Evolutionary conservation across 2,797 vertebrate genomes (phyloP).

Genomic region (Lepilemur ruficaudatus): DNA sequence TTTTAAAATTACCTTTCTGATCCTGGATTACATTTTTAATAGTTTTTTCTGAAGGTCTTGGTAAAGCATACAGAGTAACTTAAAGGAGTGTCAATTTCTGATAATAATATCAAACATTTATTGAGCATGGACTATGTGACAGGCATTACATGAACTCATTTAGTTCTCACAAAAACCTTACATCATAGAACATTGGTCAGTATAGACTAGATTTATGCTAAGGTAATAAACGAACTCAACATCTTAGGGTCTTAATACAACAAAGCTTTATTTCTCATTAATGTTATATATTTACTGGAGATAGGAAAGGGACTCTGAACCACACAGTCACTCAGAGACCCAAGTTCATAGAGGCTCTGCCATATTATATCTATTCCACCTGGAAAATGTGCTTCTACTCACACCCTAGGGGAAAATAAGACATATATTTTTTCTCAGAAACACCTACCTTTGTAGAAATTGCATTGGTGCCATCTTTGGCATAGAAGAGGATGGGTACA

Average conservation of each 20-base stretch:
- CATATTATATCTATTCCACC: background rate
- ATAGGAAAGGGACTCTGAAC: background rate
- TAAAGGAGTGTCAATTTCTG: background rate
- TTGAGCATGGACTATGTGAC: background rate
- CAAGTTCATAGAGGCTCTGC: background rate
- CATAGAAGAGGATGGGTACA: background rate
- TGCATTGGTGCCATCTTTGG: background rate
- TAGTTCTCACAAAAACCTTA: background rate
- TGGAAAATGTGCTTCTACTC: background rate
- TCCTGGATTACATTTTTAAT: background rate
- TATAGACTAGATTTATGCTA: background rate
- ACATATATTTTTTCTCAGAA: background rate
- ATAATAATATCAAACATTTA: background rate
- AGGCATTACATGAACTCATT: background rate
- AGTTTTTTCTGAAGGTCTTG: background rate
- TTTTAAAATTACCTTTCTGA: background rate
- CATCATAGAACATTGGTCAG: background rate
- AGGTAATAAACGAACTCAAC: background rate
- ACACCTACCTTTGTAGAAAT: background rate
- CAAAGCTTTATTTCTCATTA: background rate
- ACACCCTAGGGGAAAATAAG: background rate
- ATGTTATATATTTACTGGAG: background rate
- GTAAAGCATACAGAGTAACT: background rate
- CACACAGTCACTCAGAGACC: background rate
- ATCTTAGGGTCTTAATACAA: background rate